phyloP scores from a whole-genome alignment of 2,888 invertebrate species.

The Allolobophora icterica region DNA sequence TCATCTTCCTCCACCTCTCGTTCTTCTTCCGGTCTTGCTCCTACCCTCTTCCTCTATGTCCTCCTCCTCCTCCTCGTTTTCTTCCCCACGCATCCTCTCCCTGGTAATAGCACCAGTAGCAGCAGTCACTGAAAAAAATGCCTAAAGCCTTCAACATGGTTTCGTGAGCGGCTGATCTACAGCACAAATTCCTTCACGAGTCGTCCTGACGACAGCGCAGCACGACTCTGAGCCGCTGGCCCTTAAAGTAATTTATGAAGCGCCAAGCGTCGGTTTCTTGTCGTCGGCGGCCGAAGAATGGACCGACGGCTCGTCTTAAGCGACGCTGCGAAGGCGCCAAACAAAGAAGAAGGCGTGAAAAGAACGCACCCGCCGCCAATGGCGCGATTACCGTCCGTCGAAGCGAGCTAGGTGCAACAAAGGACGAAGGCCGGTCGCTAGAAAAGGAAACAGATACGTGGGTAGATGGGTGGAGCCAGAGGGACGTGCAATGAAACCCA shows the following conservation, averaged over 20 bases:
- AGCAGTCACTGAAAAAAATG: slow-evolving; percentile 8
- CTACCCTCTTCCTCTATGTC: too few species aligned
- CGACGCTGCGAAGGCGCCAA: neutral
- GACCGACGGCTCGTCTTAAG: neutral
- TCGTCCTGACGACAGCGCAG: neutral
- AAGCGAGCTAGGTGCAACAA: neutral
- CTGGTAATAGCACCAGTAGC: neutral
- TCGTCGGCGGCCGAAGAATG: neutral
- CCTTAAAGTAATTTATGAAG: slow-evolving; percentile 2
- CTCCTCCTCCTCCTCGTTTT: neutral
- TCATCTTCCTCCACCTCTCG: too few species aligned
- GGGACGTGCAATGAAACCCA: neutral
- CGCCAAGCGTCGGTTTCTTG: neutral
- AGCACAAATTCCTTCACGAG: neutral
- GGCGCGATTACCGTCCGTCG: neutral
- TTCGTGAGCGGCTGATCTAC: neutral
- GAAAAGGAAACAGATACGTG: neutral
- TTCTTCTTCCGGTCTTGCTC: too few species aligned
- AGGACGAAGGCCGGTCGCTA: neutral
- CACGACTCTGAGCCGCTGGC: neutral
- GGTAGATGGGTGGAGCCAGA: neutral
- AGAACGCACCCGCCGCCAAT: neutral
- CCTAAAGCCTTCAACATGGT: slow-evolving; percentile 9
- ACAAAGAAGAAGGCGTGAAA: slow-evolving; percentile 1
- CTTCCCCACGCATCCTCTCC: neutral